phyloP scores from a whole-genome alignment of 2,113 vertebrate genomes.

The Eira barbara region DNA sequence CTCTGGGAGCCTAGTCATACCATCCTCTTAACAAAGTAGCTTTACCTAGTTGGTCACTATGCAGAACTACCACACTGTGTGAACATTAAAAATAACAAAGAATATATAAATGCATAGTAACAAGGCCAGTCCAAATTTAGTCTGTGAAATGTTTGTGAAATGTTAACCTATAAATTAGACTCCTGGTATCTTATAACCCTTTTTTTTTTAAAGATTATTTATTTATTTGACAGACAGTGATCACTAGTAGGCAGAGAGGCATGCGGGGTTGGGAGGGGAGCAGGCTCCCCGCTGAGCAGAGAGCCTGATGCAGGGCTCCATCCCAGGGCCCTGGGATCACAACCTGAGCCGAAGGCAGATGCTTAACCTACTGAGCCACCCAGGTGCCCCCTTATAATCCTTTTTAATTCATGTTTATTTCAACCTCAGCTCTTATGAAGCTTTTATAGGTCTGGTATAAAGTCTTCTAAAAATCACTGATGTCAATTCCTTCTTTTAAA shows the following conservation, averaged over 20 bases:
- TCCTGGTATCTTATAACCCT: neutral
- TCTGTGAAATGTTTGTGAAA: neutral
- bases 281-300: too few relatives aligned
- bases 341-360: too few relatives aligned
- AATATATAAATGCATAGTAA: neutral
- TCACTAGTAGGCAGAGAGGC: too few relatives aligned
- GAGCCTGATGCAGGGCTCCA: too few relatives aligned
- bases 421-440: neutral
- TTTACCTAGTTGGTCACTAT: neutral
- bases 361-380: too few relatives aligned
- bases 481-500: neutral
- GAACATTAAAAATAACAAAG: neutral
- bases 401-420: neutral
- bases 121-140: neutral
- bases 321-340: too few relatives aligned
- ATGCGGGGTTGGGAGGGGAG: too few relatives aligned
- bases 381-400: neutral
- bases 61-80: neutral
- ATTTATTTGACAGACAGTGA: too few relatives aligned
- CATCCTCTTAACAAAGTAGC: neutral
- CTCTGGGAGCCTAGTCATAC: neutral
- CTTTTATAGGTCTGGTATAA: neutral
- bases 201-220: neutral
- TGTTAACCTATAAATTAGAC: neutral
- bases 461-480: neutral